Conservation (phyloP, 2,113 vertebrate genomes). For the Xiphophorus hellerii region DNA sequence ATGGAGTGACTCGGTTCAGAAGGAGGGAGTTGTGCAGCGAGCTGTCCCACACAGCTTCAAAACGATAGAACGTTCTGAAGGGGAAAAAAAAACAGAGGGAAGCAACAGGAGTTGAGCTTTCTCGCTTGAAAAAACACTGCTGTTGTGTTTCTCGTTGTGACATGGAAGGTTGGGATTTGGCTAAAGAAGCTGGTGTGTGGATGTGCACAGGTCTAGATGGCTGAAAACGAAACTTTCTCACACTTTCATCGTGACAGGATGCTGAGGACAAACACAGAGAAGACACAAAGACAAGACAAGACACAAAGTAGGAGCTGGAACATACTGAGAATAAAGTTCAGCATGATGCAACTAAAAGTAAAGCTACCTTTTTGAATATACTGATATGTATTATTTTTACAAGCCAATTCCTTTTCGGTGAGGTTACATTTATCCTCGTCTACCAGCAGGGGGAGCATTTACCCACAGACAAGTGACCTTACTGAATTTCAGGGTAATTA, state of each 20-base stretch:
- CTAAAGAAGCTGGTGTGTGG: not conserved
- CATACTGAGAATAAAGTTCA: conserved; percentile 9
- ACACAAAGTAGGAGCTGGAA: not conserved
- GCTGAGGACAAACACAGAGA: conserved; percentile 47
- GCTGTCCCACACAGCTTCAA: conserved; percentile 98
- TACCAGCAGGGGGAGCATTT: conserved; percentile 55
- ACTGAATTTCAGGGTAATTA: conserved; percentile 15
- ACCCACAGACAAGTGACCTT: conserved; percentile 2
- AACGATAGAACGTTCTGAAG: conserved; percentile 93
- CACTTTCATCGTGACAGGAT: conserved; percentile 17
- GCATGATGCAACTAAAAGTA: not conserved
- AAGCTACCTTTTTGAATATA: not conserved
- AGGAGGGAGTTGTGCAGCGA: conserved; percentile 98
- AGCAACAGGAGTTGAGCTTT: not conserved
- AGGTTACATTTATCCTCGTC: conserved; percentile 2
- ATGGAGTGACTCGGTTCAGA: conserved; percentile 94
- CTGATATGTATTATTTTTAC: not conserved
- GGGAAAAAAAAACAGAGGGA: conserved; percentile 5
- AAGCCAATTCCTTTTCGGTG: not conserved
- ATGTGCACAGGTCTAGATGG: not conserved
- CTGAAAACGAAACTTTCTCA: conserved; percentile 27
- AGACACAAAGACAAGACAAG: conserved; percentile 30
- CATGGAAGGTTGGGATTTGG: not conserved
- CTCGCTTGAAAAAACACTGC: not conserved
- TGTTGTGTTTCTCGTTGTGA: not conserved